Evolutionary conservation across 2,888 invertebrate genomes (phyloP), one percentile per base, ranked within the genome.

Genomic region (Pammene aurita): DNA sequence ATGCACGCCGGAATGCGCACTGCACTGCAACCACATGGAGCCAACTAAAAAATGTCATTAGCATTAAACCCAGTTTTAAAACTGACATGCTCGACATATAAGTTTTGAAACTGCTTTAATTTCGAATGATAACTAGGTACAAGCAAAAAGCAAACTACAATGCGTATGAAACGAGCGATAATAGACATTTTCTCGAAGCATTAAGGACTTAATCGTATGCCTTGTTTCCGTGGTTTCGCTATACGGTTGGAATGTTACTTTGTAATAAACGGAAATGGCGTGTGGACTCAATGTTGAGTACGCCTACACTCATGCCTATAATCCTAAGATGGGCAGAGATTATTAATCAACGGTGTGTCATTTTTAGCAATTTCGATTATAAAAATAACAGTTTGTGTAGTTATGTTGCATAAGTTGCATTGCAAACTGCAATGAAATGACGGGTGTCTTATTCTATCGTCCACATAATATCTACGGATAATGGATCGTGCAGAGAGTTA

Each of bases 21-120:
- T 87, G 87, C 84, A 84, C 84, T 87, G 90, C 91, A 89, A 89
- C 84, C 83, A 82, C 80, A 82, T 76, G 74, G 71, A 78, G 75
- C 73, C 18, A 41, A 46, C 50, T 52, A 52, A 89, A 88, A 86
- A 89, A 84, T 86, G 80, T 80, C 86, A 87, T 87, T 88, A 86
- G 84, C 84, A 85, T 87, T 80, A 74, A 75, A 72, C 72, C 72
- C 70, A 71, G 67, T 71, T 73, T 62, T 69, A 70, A 67, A 68
- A 70, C 70, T 67, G 58, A 66, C 64, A 54, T 54, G 35, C 70
- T 56, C 56, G 42, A 52, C 65, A 60, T 50, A 72, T 63, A 71
- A 73, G 76, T 80, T 78, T 80, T 75, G 78, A 79, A 79, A 80
- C 77, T 73, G 74, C 74, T 77, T 77, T 78, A 74, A 58, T 74